Conservation (phyloP, 2,888 invertebrate genomes). For the Brachyopa scutellaris region DNA sequence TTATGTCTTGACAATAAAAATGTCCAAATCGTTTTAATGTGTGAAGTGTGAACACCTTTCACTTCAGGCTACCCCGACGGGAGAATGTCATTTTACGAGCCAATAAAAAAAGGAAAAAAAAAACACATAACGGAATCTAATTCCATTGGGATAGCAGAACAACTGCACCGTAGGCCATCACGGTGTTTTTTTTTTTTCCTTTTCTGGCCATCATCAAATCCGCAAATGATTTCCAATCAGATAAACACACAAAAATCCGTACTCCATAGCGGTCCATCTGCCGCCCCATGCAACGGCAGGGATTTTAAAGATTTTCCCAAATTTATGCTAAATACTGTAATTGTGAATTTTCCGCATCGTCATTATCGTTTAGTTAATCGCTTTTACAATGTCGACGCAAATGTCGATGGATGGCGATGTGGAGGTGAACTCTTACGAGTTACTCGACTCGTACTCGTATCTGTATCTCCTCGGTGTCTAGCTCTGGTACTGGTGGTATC, state of each 20-base stretch:
- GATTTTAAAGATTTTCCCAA: constrained; percentile 22
- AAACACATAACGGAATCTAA: neutral
- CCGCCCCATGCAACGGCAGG: neutral
- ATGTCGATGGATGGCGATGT: constrained; percentile 9
- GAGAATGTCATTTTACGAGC: constrained; percentile 29
- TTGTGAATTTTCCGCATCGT: constrained; percentile 55
- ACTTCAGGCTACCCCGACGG: neutral
- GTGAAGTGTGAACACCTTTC: neutral
- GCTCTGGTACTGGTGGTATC: too few relatives aligned
- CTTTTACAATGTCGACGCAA: constrained; percentile 32
- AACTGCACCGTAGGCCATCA: constrained; percentile 19
- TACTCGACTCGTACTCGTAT: constrained; percentile 4
- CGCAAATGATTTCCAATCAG: constrained; percentile 42
- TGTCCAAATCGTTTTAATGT: constrained; percentile 17
- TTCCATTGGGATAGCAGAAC: neutral
- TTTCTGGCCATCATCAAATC: constrained; percentile 12
- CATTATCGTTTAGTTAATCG: constrained; percentile 51
- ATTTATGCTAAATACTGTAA: constrained; percentile 56
- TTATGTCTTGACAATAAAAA: constrained; percentile 12
- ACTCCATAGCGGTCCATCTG: constrained; percentile 36
- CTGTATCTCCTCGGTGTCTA: too few relatives aligned
- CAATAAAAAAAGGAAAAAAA: neutral
- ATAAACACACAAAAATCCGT: constrained; percentile 47
- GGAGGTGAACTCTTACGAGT: constrained; percentile 13
- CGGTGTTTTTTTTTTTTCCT: constrained; percentile 32